These are phyloP conservation scores for Atrichornis clamosus DNA, from an alignment of 2,113 vertebrate species.

Conservation along the genomic window DNA sequence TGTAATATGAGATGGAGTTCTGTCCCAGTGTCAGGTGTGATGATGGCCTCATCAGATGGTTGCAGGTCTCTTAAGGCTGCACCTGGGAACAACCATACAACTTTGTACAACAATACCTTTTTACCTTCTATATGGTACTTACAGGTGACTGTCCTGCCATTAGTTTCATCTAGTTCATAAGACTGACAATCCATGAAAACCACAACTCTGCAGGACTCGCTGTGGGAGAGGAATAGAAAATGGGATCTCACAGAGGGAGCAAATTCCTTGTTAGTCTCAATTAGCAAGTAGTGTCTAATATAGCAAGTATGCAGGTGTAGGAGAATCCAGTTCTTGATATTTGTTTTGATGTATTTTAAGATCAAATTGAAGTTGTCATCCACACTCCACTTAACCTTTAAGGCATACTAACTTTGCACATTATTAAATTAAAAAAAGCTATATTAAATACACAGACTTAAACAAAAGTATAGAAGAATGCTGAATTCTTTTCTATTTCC, in stretches of 20 bases:
- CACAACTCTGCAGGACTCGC: neutral
- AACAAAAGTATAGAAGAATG: neutral
- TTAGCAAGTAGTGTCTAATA: too few relatives aligned
- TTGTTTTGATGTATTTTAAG: neutral
- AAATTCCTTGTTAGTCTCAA: neutral
- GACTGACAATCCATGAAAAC: neutral
- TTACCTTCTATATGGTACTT: neutral
- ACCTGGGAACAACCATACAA: neutral
- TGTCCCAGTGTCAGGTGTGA: neutral
- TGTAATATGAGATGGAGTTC: neutral
- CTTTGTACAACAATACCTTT: neutral
- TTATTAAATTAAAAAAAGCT: neutral
- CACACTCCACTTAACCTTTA: neutral
- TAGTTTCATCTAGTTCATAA: neutral
- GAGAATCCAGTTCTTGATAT: neutral
- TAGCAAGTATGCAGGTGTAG: neutral
- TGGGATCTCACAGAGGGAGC: rapidly evolving
- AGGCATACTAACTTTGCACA: neutral
- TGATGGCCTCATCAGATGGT: neutral
- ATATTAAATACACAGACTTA: neutral
- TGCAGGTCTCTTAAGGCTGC: neutral
- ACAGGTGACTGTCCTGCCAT: neutral
- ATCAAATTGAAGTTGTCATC: neutral
- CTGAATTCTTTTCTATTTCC: neutral
- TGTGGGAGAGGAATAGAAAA: neutral